These are phyloP conservation scores for Zaprionus camerounensis DNA, from an alignment of 1,140 invertebrate species.

Conservation along the genomic window DNA sequence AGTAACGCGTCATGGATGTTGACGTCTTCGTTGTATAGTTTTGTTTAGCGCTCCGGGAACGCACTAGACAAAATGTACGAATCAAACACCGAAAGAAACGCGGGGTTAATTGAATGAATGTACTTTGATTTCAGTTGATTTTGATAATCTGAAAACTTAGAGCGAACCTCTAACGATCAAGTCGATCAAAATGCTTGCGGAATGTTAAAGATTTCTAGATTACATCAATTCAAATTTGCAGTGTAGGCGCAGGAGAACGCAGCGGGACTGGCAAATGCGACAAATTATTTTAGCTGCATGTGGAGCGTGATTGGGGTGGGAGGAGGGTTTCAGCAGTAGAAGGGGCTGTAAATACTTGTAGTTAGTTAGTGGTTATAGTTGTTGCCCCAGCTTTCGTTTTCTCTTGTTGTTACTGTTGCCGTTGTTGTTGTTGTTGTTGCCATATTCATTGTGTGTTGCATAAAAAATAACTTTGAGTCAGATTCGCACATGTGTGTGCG, in stretches of 20 bases:
- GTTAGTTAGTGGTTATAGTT: constrained; percentile 40
- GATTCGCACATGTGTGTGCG: background rate
- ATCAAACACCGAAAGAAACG: background rate
- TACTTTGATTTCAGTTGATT: too few species aligned
- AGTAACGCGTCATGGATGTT: constrained; percentile 54
- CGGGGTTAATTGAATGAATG: background rate
- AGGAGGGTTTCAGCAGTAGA: background rate
- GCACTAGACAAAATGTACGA: constrained; percentile 16
- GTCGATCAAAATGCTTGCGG: too few species aligned
- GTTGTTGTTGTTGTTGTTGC: constrained; percentile 19
- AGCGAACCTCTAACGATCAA: too few species aligned
- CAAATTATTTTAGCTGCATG: constrained; percentile 78
- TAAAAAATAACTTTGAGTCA: constrained; percentile 49
- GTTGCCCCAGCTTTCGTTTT: background rate
- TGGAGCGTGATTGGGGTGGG: constrained; percentile 11
- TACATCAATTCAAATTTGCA: background rate
- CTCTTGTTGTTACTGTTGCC: constrained; percentile 31
- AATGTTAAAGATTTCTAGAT: background rate
- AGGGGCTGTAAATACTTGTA: constrained; percentile 26
- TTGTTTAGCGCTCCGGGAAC: constrained; percentile 45
- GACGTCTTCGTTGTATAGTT: constrained; percentile 74
- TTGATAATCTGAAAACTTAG: too few species aligned
- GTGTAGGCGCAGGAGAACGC: background rate
- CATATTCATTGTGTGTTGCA: constrained; percentile 38
- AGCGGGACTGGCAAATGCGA: constrained; percentile 56